Conservation (phyloP, 30 jellyfish, hydroid and myxozoan species). For the Sanderia malayensis region DNA sequence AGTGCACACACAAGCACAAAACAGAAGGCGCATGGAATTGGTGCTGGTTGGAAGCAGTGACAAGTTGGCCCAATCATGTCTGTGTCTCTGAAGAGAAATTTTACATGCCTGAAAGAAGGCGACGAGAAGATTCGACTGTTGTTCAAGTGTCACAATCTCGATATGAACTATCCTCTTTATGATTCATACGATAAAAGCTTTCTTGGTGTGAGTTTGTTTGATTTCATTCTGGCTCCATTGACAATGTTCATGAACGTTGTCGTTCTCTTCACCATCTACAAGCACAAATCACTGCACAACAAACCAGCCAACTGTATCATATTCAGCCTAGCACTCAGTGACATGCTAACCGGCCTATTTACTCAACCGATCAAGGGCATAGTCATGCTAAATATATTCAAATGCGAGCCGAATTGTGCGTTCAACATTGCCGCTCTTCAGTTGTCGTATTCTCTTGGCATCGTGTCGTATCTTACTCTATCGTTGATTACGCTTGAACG, state of each 20-base stretch:
- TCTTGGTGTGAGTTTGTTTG: not conserved
- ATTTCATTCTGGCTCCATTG: not conserved
- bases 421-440: not conserved
- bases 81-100: not conserved
- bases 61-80: no score
- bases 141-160: slow-evolving; percentile 3
- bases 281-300: slow-evolving; percentile 2
- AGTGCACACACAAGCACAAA: no score
- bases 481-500: not conserved
- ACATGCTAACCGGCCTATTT: slow-evolving; percentile 1
- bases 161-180: not conserved
- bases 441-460: not conserved
- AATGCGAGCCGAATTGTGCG: not conserved
- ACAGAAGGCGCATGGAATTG: no score
- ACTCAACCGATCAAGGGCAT: slow-evolving; percentile 2
- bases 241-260: not conserved
- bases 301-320: not conserved
- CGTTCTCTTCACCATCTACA: not conserved
- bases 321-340: slow-evolving; percentile 4
- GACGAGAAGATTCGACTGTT: not conserved
- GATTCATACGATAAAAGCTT: not conserved
- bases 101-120: not conserved
- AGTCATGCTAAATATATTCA: not conserved
- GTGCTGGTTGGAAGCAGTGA: no score
- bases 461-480: not conserved